These are phyloP conservation scores for Heterodera carotae DNA, from an alignment of 1,140 invertebrate species.

Conservation along the genomic window DNA sequence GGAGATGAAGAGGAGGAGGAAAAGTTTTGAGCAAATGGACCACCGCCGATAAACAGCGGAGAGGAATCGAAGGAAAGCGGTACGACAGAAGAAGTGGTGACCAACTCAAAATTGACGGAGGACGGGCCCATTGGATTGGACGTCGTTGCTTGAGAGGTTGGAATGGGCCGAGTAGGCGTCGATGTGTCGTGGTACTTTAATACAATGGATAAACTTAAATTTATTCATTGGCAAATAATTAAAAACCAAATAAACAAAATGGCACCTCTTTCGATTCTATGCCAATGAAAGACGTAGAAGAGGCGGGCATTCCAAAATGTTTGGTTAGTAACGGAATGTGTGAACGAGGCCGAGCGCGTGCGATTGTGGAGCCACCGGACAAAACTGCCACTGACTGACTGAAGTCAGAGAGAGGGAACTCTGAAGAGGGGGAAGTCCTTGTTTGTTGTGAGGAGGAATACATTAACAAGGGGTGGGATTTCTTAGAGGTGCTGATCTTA, in stretches of 20 bases:
- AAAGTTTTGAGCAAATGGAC: conserved; percentile 41
- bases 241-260: no score
- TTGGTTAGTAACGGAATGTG: conserved; percentile 15
- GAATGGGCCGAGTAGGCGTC: no score
- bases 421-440: no score
- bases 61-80: conserved; percentile 31
- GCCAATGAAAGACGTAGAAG: not conserved
- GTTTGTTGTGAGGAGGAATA: no score
- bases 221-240: not conserved
- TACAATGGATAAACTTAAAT: no score
- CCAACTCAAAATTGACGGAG: conserved; percentile 38
- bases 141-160: no score
- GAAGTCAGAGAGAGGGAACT: conserved; percentile 35
- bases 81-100: conserved; percentile 36
- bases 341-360: conserved; percentile 49
- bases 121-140: not conserved
- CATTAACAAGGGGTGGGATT: no score
- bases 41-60: conserved; percentile 32
- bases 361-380: conserved; percentile 41
- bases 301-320: not conserved
- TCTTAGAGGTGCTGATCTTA: no score
- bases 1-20: conserved; percentile 57
- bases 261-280: not conserved
- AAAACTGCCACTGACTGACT: conserved; percentile 37
- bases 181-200: no score